These are phyloP conservation scores for Harpagoxenus sublaevis DNA, from an alignment of 2,888 invertebrate species.

Conservation along the genomic window DNA sequence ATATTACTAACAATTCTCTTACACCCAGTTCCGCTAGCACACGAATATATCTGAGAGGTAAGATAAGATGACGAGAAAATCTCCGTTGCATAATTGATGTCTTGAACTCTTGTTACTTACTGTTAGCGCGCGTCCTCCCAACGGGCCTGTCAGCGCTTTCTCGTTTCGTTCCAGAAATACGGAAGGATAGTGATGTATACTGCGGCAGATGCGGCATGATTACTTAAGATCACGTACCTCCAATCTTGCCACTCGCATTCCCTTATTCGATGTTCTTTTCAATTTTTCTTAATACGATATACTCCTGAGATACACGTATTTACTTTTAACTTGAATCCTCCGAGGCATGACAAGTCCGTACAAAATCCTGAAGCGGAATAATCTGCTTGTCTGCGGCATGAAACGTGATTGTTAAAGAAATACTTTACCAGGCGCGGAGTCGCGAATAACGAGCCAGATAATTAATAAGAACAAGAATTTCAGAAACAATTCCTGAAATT, in stretches of 20 bases:
- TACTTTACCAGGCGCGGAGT: not conserved
- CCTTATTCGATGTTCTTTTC: not conserved
- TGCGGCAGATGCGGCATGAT: constrained; percentile 29
- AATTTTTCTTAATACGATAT: constrained; percentile 4
- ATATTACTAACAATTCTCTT: not conserved
- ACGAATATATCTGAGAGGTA: constrained; percentile 16
- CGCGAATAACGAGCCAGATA: not conserved
- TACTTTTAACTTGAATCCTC: constrained; percentile 7
- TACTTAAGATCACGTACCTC: constrained; percentile 32
- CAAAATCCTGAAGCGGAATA: not conserved
- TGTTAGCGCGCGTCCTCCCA: constrained; percentile 50
- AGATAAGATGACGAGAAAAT: constrained; percentile 52
- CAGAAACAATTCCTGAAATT: not conserved
- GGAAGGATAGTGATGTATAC: constrained; percentile 22
- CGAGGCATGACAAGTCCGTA: not conserved
- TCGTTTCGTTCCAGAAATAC: constrained; percentile 22
- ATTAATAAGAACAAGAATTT: constrained; percentile 18
- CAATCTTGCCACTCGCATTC: not conserved
- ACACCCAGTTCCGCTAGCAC: not conserved
- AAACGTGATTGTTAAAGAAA: constrained; percentile 3
- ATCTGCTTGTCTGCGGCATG: not conserved
- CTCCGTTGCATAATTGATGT: constrained; percentile 66
- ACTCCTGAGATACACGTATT: not conserved
- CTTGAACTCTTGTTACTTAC: constrained; percentile 69
- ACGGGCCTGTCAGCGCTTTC: constrained; percentile 51